phyloP scores from a whole-genome alignment of 2,113 vertebrate genomes.

The Equus przewalskii region DNA sequence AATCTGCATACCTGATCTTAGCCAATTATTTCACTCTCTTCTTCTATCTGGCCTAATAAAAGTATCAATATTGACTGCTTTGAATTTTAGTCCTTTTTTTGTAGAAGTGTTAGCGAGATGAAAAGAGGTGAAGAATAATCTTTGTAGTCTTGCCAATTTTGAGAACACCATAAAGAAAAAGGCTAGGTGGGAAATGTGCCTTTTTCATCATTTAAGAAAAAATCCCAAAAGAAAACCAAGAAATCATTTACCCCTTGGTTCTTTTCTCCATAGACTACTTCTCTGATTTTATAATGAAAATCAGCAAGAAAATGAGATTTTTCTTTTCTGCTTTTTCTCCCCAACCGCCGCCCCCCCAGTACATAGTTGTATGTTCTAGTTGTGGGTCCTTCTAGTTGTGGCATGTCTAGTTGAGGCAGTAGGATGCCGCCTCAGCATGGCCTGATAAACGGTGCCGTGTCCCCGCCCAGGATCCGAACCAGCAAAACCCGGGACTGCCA shows the following conservation, averaged over 20 bases:
- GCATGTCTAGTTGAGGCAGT: no score
- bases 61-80: neutral
- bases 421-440: no score
- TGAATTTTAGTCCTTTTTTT: constrained; percentile 5
- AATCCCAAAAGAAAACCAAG: neutral
- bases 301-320: neutral
- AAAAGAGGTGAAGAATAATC: neutral
- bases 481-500: no score
- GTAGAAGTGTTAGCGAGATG: neutral
- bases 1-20: neutral
- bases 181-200: neutral
- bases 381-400: no score
- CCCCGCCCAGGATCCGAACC: no score
- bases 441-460: no score
- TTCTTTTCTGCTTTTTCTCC: no score
- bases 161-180: neutral
- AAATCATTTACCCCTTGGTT: neutral
- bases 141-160: neutral
- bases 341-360: no score
- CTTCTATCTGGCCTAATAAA: neutral
- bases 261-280: neutral
- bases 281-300: neutral
- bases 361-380: no score
- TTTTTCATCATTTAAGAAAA: neutral
- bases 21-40: neutral